Base-by-base conservation (phyloP, 2,888 invertebrate species). In the Conus canariensis region DNA sequence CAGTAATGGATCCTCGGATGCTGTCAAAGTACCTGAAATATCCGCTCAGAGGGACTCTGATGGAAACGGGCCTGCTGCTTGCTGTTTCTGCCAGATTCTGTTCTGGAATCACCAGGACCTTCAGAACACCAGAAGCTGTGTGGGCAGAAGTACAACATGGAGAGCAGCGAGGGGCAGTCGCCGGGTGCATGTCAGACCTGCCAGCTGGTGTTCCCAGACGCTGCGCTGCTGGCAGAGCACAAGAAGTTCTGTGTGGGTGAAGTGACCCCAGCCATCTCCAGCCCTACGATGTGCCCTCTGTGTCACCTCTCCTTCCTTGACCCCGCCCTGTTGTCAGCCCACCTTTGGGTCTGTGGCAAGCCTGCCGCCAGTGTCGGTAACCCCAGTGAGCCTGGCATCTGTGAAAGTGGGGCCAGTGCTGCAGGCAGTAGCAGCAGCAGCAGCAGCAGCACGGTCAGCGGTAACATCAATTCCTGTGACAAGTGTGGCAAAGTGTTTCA, bases 311-410 rank as follows among this genome's bases (percentile, higher is more conserved):
- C 83, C 8, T 89, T 89, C 30, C 67, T 67, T 22, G 89, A 89
- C 45, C 89, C 83, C 10, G 30, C 64, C 9, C 70, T 67, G 19
- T 77, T 89, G 19, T 85, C 89, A 3, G 74, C 85, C 5, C 89
- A 89, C 77, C 85, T 89, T 85, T 89, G 89, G 89, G 67, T 83
- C 6, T 89, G 89, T 22, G 89, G 89, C 25, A 89, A 89, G 60
- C 67, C 70, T 45, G 60, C 25, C n/a, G 77, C 16, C 64, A 64
- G 12, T n/a, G 9, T 22, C 19, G 4, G 19, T 74, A 74, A 74
- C 74, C 12, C 19, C 22, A 74, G 22, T 74, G 64, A 10, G 64
- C 16, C 12, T 64, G 64, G 12, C 64, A 64, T 64, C 64, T 16
- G 74, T 74, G 80, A 80, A 14, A 10, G 64, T 64, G 70, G 60